Percentiles rank a stretch among this genome's conserved stretches.
Evolutionary conservation across 2,888 invertebrate species (phyloP).

Genomic region (Philereme vetulata): DNA sequence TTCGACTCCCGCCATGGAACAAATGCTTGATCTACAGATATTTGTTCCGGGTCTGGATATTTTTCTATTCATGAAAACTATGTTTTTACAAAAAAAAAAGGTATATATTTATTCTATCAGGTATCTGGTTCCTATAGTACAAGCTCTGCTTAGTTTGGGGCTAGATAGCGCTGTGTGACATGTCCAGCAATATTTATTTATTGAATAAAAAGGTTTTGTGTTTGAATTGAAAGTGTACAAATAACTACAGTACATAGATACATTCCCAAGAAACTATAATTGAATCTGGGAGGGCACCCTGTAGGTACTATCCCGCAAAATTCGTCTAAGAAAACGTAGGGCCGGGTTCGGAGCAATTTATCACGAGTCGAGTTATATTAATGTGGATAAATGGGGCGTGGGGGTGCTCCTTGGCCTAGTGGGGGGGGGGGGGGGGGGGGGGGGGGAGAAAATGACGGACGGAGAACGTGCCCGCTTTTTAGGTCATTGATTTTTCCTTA

Average conservation of each 20-base stretch:
- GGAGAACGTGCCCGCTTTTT: conserved; percentile 26
- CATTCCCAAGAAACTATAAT: conserved; percentile 1
- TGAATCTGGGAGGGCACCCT: conserved; percentile 50
- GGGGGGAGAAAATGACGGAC: conserved; percentile 42
- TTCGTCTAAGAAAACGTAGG: conserved; percentile 81
- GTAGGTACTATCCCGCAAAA: conserved; percentile 60
- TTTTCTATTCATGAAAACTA: no score
- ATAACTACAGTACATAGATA: not conserved
- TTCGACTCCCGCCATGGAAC: no score
- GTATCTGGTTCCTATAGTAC: no score
- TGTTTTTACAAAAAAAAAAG: no score
- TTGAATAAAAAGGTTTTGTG: no score
- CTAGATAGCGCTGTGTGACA: no score
- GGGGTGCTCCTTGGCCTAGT: conserved; percentile 36
- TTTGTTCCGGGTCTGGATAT: no score
- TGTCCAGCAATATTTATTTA: no score
- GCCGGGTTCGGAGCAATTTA: conserved; percentile 77
- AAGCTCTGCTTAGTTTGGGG: no score
- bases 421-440: conserved; percentile 40
- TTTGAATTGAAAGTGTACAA: no score
- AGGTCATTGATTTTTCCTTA: conserved; percentile 37
- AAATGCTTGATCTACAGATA: no score
- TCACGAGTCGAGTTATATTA: conserved; percentile 82
- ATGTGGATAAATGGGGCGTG: conserved; percentile 76
- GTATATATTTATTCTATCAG: no score